phyloP scores from a whole-genome alignment of 2,888 invertebrate genomes.

The Limnephilus marmoratus region DNA sequence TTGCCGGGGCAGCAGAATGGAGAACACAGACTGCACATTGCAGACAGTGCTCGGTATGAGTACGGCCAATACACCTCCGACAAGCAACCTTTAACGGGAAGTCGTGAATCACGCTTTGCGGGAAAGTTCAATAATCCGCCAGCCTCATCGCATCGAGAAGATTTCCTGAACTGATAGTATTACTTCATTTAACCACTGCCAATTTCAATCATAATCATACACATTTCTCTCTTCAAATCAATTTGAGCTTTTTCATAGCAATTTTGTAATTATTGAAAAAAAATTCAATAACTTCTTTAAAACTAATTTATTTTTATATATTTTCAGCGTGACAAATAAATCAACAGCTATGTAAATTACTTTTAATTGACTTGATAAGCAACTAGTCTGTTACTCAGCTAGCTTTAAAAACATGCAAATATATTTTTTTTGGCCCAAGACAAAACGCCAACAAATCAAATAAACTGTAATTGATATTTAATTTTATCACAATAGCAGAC shows the following conservation, averaged over 20 bases:
- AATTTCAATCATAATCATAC: background rate
- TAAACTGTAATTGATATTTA: background rate
- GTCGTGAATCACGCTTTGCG: constrained; percentile 32
- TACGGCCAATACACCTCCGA: background rate
- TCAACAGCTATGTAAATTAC: background rate
- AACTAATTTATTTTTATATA: background rate
- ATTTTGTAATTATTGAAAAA: background rate
- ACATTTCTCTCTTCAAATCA: background rate
- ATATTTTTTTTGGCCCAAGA: background rate
- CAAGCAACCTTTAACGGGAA: constrained; percentile 31
- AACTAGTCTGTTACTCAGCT: background rate
- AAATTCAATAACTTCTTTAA: too few relatives aligned
- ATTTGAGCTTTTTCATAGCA: background rate
- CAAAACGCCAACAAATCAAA: constrained; percentile 17
- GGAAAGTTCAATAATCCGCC: constrained; percentile 26
- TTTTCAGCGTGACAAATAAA: background rate
- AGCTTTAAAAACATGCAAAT: background rate
- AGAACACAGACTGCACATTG: background rate
- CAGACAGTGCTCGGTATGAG: background rate
- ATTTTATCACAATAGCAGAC: background rate
- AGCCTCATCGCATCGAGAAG: background rate
- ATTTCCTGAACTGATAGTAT: background rate
- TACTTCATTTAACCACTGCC: background rate
- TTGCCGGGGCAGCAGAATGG: background rate
- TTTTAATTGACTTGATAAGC: constrained; percentile 21